A percentile compares a stretch with the other conserved stretches of the same genome.
Evolutionary conservation across 2,888 invertebrate species (phyloP).

Genomic region (Lithodes maja): DNA sequence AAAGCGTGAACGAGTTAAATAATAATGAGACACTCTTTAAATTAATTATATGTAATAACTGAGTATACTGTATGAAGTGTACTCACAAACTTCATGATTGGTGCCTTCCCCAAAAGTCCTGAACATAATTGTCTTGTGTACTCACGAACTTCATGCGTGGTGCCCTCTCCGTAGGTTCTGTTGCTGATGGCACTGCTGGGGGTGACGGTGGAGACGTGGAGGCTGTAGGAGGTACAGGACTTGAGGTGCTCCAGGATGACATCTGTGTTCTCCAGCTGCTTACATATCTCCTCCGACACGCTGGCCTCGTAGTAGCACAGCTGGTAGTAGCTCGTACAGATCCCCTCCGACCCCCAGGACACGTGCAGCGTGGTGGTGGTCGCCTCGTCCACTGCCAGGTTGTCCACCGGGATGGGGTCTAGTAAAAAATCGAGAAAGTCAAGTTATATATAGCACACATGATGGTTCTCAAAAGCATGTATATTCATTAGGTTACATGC

Average conservation of each 20-base stretch:
- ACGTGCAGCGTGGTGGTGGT: slow-evolving; percentile 34
- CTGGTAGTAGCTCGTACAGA: slow-evolving; percentile 31
- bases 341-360: slow-evolving; percentile 7
- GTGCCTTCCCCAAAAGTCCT: neutral
- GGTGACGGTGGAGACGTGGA: slow-evolving; percentile 24
- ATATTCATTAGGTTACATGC: too few species aligned
- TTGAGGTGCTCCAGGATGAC: slow-evolving; percentile 12
- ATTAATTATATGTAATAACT: too few species aligned
- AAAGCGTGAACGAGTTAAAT: too few species aligned
- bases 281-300: neutral
- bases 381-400: neutral
- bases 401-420: slow-evolving; percentile 28
- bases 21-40: too few species aligned
- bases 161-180: neutral
- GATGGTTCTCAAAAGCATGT: too few species aligned
- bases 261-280: neutral
- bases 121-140: neutral
- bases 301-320: slow-evolving; percentile 31
- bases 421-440: neutral
- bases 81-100: neutral
- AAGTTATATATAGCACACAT: too few species aligned
- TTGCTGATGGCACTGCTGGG: slow-evolving; percentile 7
- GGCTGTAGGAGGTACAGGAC: slow-evolving; percentile 24
- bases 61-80: too few species aligned
- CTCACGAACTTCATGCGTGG: slow-evolving; percentile 28